These are phyloP conservation scores for Rhabdomys dilectus DNA, from an alignment of 2,113 vertebrate species.

Conservation along the genomic window DNA sequence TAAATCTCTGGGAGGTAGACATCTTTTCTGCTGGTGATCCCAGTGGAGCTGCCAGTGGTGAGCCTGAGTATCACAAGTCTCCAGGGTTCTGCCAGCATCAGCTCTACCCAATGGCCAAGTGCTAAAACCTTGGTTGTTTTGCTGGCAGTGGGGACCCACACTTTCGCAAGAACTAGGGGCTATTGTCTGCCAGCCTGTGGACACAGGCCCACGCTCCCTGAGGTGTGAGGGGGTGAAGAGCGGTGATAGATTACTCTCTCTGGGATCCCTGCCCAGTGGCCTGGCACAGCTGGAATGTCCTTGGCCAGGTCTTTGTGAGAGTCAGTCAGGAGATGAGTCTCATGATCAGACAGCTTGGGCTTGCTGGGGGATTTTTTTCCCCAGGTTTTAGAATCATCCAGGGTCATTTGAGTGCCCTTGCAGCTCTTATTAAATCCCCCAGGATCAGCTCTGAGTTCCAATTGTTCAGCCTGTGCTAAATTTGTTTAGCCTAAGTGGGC, in stretches of 20 bases:
- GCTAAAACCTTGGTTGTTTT: constrained; percentile 3
- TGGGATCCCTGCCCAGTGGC: constrained; percentile 29
- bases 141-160: not conserved
- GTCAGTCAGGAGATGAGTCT: constrained; percentile 68
- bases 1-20: constrained; percentile 77
- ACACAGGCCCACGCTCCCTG: constrained; percentile 18
- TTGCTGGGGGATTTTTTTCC: constrained; percentile 38
- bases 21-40: constrained; percentile 49
- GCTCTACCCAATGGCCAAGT: not conserved
- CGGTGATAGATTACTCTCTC: not conserved
- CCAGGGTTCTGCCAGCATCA: constrained; percentile 60
- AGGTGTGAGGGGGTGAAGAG: constrained; percentile 39
- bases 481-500: not conserved
- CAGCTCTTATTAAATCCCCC: not conserved
- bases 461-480: constrained; percentile 7
- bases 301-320: constrained; percentile 72
- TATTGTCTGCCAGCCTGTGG: constrained; percentile 22
- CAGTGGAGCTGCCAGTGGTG: constrained; percentile 54
- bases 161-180: not conserved
- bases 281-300: constrained; percentile 76
- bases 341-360: constrained; percentile 68
- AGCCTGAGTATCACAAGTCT: constrained; percentile 76
- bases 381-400: constrained; percentile 70
- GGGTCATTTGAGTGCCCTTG: constrained; percentile 65
- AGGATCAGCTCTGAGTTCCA: constrained; percentile 6